Evolutionary conservation across 2,113 vertebrate genomes (phyloP).

Genomic region (Rhinoderma darwinii): DNA sequence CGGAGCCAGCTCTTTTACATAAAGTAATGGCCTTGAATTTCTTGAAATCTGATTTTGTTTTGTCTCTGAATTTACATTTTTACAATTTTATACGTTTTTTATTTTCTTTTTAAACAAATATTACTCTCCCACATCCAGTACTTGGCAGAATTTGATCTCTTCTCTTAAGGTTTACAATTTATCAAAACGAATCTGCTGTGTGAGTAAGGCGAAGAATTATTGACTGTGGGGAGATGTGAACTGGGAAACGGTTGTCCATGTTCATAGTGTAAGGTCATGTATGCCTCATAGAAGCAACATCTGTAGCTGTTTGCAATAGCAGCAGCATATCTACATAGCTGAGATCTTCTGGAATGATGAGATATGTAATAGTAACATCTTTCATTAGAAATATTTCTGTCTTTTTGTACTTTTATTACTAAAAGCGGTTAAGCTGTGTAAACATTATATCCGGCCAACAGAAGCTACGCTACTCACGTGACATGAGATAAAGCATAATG

Average conservation of each 20-base stretch:
- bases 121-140: slow-evolving; percentile 19
- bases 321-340: slow-evolving; percentile 1
- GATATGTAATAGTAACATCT: slow-evolving; percentile 34
- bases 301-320: slow-evolving; percentile 43
- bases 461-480: slow-evolving; percentile 9
- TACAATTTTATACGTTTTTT: background rate
- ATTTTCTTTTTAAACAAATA: slow-evolving; percentile 23
- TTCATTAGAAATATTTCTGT: slow-evolving; percentile 36
- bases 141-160: slow-evolving; percentile 10
- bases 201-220: slow-evolving; percentile 28
- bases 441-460: slow-evolving; percentile 34
- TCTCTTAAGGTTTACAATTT: slow-evolving; percentile 49
- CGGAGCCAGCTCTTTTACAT: slow-evolving; percentile 18
- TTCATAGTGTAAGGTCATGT: background rate
- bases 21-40: background rate
- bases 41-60: slow-evolving; percentile 21
- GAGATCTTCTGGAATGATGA: slow-evolving; percentile 38
- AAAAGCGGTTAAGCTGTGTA: slow-evolving; percentile 34
- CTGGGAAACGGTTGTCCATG: slow-evolving; percentile 33
- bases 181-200: background rate
- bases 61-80: slow-evolving; percentile 28
- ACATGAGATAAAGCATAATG: background rate
- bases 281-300: slow-evolving; percentile 45
- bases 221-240: background rate
- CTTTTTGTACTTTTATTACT: slow-evolving; percentile 2